phyloP scores from a whole-genome alignment of 2,888 invertebrate species.

The Aphrophora alni region DNA sequence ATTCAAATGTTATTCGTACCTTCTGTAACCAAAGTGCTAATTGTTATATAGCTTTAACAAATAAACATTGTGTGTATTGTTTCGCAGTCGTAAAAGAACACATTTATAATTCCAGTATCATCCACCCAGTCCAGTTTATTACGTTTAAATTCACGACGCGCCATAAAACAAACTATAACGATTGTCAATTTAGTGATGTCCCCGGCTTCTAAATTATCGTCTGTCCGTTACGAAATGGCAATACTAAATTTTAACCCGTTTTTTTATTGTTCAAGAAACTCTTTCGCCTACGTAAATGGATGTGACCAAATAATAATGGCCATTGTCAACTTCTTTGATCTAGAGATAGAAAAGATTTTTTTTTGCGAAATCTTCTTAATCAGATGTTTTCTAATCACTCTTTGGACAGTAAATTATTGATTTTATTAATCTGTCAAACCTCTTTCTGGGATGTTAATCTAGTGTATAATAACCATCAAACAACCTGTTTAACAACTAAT shows the following conservation, averaged over 20 bases:
- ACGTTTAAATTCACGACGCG: background rate
- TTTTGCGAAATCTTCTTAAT: background rate
- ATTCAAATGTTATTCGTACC: too few species aligned
- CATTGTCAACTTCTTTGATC: background rate
- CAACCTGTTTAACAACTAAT: too few species aligned
- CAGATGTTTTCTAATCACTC: background rate
- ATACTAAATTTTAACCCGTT: conserved; percentile 1
- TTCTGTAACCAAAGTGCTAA: too few species aligned
- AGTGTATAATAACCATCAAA: too few species aligned
- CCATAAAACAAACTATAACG: background rate
- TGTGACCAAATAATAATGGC: background rate
- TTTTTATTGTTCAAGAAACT: background rate
- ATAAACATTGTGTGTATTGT: background rate
- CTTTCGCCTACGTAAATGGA: background rate
- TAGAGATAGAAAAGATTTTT: background rate
- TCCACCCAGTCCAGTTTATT: background rate
- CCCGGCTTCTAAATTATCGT: background rate
- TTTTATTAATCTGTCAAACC: background rate
- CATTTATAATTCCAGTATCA: background rate
- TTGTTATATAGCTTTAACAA: too few species aligned
- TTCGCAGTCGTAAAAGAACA: background rate
- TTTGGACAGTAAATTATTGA: background rate
- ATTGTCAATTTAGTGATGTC: background rate
- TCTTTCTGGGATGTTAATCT: too few species aligned
- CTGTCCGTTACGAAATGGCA: background rate